Evolutionary conservation across 2,888 invertebrate species (phyloP).

Genomic region (Pheosia tremula): DNA sequence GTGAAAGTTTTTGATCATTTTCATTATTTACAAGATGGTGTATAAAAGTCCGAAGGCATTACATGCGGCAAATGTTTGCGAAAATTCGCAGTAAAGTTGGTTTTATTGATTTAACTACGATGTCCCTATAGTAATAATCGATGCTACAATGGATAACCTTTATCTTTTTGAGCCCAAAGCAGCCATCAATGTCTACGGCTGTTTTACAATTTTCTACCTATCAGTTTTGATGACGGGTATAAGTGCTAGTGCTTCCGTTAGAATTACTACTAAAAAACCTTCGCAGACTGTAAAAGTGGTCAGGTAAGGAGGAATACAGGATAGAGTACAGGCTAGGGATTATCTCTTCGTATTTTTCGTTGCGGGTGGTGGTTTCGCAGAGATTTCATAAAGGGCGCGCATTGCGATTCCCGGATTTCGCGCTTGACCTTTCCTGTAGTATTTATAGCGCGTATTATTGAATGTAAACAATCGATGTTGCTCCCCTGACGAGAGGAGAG

Average conservation of each 20-base stretch:
- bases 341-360: slow-evolving; percentile 16
- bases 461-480: slow-evolving; percentile 68
- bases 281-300: slow-evolving; percentile 45
- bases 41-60: slow-evolving; percentile 45
- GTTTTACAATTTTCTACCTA: slow-evolving; percentile 36
- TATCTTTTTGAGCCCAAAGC: slow-evolving; percentile 18
- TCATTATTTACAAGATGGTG: slow-evolving; percentile 54
- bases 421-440: slow-evolving; percentile 76
- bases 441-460: slow-evolving; percentile 68
- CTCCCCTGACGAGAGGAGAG: slow-evolving; percentile 27
- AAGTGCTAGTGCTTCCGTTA: slow-evolving; percentile 76
- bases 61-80: slow-evolving; percentile 54
- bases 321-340: no score
- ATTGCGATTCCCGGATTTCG: slow-evolving; percentile 56
- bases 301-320: slow-evolving; percentile 51
- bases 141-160: slow-evolving; percentile 42
- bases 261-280: slow-evolving; percentile 69
- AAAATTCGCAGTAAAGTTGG: slow-evolving; percentile 57
- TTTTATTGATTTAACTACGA: slow-evolving; percentile 72
- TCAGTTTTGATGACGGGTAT: slow-evolving; percentile 78
- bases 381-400: slow-evolving; percentile 63
- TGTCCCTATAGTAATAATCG: slow-evolving; percentile 75
- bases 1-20: slow-evolving; percentile 42
- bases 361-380: slow-evolving; percentile 25
- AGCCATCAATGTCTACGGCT: slow-evolving; percentile 39